Base-by-base conservation (phyloP, 2,113 vertebrate genomes). In the Periophthalmus modestus region DNA sequence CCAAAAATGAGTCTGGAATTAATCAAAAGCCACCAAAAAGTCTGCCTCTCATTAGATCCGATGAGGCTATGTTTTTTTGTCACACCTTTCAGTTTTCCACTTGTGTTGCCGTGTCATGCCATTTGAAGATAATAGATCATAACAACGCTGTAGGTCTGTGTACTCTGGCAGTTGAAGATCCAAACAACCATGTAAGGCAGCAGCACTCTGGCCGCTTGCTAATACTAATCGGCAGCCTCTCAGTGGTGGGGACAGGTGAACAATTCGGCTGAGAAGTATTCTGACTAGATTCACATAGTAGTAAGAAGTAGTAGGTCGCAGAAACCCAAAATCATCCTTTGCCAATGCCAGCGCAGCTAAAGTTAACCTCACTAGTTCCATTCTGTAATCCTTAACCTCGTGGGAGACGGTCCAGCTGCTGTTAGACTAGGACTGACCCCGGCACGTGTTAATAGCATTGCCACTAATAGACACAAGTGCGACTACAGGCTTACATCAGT, bases 171-270 rank as follows among this genome's bases (percentile, higher is more conserved):
- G 87, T 87, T 77, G 86, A 82, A 78, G 77, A 88, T 87, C 82
- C 79, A 83, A 71, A 80, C 86, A 78, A 79, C 91, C 91, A 89
- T 92, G 88, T 92, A 92, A 87, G 91, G 91, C 87, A 92, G 81
- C 85, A 82, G 78, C 78, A 68, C n/a, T 57, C 75, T 66, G 70
- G 72, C 78, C 12, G 18, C 80, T 19, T 67, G 78, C 82, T 82
- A 69, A 69, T 69, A 59, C 80, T 72, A 58, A 85, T 61, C 84
- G 71, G 82, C 70, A 46, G 2, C 18, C 72, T 46, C 74, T 73
- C 23, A 54, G 33, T 55, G 59, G 74, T 58, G 83, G 74, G 82
- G 83, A 84, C 89, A 90, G 88, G 89, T 89, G 89, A 91, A 80
- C 78, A 71, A 63, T 59, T 71, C 62, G 34, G 78, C 62, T 54